These are phyloP conservation scores for Halictus ligatus DNA, from an alignment of 2,888 invertebrate genomes.

Conservation along the genomic window DNA sequence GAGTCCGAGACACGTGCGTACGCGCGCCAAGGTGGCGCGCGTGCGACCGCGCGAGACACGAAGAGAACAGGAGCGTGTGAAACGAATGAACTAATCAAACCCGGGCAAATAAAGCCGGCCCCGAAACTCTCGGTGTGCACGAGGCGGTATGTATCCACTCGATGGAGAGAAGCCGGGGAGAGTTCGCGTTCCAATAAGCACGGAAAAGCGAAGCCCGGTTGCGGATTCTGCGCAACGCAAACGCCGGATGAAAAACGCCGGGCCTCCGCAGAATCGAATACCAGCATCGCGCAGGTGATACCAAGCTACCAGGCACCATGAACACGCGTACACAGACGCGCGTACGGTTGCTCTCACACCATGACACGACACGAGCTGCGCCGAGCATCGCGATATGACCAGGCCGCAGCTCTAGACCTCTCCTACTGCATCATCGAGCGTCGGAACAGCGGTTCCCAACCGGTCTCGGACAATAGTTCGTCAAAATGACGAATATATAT, in stretches of 20 bases:
- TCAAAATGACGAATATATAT: neutral
- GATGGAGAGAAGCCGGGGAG: neutral
- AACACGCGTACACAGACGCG: neutral
- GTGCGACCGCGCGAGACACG: neutral
- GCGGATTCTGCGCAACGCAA: conserved; percentile 19
- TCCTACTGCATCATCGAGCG: conserved; percentile 16
- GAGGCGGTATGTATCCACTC: neutral
- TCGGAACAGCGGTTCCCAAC: neutral
- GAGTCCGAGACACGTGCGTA: neutral
- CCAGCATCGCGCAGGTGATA: conserved; percentile 13
- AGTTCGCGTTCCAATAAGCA: conserved; percentile 16
- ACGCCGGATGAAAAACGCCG: conserved; percentile 7
- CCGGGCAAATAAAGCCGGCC: neutral
- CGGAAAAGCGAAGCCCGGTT: neutral
- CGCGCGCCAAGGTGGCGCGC: neutral
- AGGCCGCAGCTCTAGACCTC: conserved; percentile 16
- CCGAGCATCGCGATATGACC: conserved; percentile 16
- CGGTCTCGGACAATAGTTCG: neutral
- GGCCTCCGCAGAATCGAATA: conserved; percentile 10
- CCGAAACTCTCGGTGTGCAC: neutral
- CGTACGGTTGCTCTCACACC: neutral
- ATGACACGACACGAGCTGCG: neutral
- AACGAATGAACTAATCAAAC: conserved; percentile 16
- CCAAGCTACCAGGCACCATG: neutral
- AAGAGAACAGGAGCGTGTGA: neutral